phyloP scores from a whole-genome alignment of 2,888 invertebrate genomes.

The Operophtera brumata region DNA sequence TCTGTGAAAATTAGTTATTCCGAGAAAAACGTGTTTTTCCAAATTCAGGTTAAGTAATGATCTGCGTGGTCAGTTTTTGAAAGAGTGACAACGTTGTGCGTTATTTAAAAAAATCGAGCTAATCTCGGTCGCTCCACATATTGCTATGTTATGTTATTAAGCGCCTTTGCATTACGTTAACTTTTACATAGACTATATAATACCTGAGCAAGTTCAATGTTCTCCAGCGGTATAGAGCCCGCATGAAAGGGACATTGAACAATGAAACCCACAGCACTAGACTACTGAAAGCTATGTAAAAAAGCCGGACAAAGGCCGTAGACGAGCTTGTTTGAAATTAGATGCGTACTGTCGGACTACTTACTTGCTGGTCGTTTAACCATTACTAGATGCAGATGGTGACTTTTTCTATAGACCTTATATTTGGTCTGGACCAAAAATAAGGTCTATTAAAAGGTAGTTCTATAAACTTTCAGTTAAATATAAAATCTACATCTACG shows the following conservation, averaged over 20 bases:
- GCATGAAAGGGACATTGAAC: constrained; percentile 56
- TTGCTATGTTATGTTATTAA: too few species aligned
- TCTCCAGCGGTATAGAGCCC: background rate
- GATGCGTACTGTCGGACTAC: constrained; percentile 35
- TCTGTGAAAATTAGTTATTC: too few species aligned
- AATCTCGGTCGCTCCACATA: too few species aligned
- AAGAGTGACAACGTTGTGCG: constrained; percentile 8
- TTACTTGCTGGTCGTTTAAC: constrained; percentile 15
- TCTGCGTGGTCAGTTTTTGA: too few species aligned
- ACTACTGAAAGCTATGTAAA: constrained; percentile 59
- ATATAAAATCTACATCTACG: too few species aligned
- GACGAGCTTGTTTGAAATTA: constrained; percentile 49
- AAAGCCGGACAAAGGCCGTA: constrained; percentile 40
- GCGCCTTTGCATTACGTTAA: too few species aligned
- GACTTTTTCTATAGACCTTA: background rate
- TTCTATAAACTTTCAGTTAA: too few species aligned
- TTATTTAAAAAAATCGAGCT: constrained; percentile 30
- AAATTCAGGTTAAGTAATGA: too few species aligned
- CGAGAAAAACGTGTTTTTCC: too few species aligned
- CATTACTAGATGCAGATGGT: background rate
- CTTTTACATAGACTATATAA: too few species aligned
- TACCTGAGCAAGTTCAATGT: too few species aligned
- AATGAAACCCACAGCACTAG: constrained; percentile 55
- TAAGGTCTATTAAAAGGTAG: too few species aligned
- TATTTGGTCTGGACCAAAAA: background rate